Base-by-base conservation (phyloP, 2,113 vertebrate species). In the Garra rufa region DNA sequence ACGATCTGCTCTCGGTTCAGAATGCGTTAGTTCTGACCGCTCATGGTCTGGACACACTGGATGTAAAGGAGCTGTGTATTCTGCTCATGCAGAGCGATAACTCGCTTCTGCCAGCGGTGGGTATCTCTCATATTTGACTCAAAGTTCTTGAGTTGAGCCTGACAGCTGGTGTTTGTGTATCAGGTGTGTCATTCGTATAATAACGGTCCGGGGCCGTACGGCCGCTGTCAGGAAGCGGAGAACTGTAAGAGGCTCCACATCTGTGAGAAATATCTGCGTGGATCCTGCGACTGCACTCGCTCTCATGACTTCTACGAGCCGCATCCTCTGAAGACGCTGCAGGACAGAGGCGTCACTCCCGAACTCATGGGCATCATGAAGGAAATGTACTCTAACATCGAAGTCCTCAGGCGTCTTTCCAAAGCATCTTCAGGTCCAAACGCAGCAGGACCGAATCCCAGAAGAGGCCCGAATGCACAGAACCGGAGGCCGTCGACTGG, bases 171-270 rank as follows among this genome's bases (percentile, higher is more conserved):
- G 28, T 0, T 34, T 2, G 28, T 81, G 41, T 43, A 0, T 55
- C 57, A 95, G 94, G 89, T 95, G 59, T 95, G 94, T 8, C 0
- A 84, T 15, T 85, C 89, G 14, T 95, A 94, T 89, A 95, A 94
- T 90, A 94, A 93, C 0, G 92, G 93, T 7, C 1, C 21, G 0
- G 92, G 91, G 0, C 43, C 69, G 61, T 91, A 90, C 0, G 92
- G 93, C 1, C 77, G 38, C 5, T 94, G 94, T 57, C 0, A 57
- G 34, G 86, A 86, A 0, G 91, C 76, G 0, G 28, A 79, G 3
- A 75, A 0, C 48, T 95, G 94, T 65, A 86, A 17, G 38, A 88
- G 91, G 4, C 43, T 95, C 43, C 93, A 95, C 38, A 84, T 95
- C 82, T 95, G 94, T 34, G 87, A 93, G 86, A 82, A 8, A 1